Conservation (phyloP, 2,888 invertebrate species). For the Mythimna lalbum region DNA sequence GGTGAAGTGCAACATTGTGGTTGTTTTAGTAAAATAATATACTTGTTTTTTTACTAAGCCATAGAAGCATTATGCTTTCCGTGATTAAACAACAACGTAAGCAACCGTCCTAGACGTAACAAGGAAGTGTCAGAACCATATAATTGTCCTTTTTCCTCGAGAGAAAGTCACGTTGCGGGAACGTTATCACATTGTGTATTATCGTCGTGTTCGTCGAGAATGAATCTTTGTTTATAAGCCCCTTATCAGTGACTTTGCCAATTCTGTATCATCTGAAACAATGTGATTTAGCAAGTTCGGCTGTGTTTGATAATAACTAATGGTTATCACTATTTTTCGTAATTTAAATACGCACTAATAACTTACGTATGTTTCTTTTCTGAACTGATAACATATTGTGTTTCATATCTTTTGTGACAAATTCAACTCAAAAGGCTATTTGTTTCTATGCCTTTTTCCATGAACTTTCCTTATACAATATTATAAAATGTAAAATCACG, state of each 20-base stretch:
- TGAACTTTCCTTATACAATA: background rate
- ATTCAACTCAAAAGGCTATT: background rate
- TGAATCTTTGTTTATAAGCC: slow-evolving; percentile 34
- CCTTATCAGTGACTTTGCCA: slow-evolving; percentile 22
- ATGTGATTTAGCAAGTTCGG: slow-evolving; percentile 9
- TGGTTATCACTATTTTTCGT: slow-evolving; percentile 13
- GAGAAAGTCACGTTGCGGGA: slow-evolving; percentile 25
- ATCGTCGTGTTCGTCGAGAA: background rate
- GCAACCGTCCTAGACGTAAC: background rate
- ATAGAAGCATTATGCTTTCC: background rate
- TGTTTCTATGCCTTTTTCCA: background rate
- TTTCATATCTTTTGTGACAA: slow-evolving; percentile 21
- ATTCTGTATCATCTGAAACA: slow-evolving; percentile 15
- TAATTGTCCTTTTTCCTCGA: slow-evolving; percentile 5
- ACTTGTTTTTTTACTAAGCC: background rate
- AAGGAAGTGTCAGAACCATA: slow-evolving; percentile 40
- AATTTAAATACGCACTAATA: slow-evolving; percentile 13
- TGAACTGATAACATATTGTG: slow-evolving; percentile 4
- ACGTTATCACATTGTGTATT: slow-evolving; percentile 17
- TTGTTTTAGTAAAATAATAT: too few relatives aligned
- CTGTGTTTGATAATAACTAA: slow-evolving; percentile 15
- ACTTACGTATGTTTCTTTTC: slow-evolving; percentile 6
- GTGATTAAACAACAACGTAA: background rate
- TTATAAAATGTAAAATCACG: too few relatives aligned
- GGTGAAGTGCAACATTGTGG: too few relatives aligned